phyloP scores from a whole-genome alignment of 1,140 invertebrate genomes.

The Stegodyphus dumicola region DNA sequence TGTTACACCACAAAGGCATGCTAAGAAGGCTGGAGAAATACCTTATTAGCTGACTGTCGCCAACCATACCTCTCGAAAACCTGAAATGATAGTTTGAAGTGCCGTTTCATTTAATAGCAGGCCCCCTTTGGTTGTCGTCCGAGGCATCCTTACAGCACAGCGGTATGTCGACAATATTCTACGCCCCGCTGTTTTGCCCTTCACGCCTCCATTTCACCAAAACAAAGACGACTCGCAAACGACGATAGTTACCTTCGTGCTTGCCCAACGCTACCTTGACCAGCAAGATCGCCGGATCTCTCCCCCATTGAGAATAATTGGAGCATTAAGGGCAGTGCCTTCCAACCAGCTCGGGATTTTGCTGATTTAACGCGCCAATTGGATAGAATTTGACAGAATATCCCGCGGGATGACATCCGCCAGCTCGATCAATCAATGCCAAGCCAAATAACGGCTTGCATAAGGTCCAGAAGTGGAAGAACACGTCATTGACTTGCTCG shows the following conservation, averaged over 20 bases:
- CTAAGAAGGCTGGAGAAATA: too few relatives aligned
- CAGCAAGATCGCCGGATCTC: background rate
- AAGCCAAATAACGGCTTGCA: background rate
- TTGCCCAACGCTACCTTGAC: background rate
- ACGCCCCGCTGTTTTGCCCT: background rate
- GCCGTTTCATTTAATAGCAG: background rate
- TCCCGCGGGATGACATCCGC: background rate
- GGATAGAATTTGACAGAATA: background rate
- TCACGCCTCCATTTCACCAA: background rate
- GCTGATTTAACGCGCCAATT: background rate
- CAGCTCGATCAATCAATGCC: background rate
- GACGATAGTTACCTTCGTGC: background rate
- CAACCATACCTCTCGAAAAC: background rate
- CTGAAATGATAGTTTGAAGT: background rate
- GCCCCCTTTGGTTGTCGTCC: conserved; percentile 5
- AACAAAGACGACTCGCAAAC: background rate
- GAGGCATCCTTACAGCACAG: background rate
- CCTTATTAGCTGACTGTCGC: background rate
- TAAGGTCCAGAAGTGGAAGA: background rate
- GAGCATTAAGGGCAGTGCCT: background rate
- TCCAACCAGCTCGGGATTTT: background rate
- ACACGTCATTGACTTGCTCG: background rate
- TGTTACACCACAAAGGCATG: too few relatives aligned
- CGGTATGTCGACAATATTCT: conserved; percentile 7
- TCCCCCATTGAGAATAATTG: background rate